phyloP scores from a whole-genome alignment of 2,797 vertebrate genomes.

The Coilia nasus region DNA sequence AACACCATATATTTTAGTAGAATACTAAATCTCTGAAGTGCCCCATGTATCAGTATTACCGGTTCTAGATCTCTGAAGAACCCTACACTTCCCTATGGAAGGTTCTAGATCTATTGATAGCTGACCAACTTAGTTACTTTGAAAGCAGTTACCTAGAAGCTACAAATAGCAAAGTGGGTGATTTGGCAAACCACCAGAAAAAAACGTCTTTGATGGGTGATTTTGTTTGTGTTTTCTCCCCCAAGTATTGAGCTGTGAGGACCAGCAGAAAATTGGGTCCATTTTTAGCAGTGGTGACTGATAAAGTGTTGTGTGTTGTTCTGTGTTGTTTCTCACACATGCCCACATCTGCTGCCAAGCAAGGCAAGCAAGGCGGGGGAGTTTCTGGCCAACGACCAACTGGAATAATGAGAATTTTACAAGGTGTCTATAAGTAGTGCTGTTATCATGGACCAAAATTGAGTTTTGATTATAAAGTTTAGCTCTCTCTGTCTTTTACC shows the following conservation, averaged over 20 bases:
- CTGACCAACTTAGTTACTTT: too few relatives aligned
- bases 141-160: too few relatives aligned
- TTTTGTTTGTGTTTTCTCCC: background rate
- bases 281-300: background rate
- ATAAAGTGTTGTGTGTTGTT: background rate
- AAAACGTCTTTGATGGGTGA: too few relatives aligned
- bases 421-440: background rate
- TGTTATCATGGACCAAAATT: background rate
- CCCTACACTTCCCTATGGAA: too few relatives aligned
- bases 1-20: too few relatives aligned
- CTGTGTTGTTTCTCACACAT: background rate
- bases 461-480: background rate
- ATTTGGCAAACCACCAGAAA: too few relatives aligned
- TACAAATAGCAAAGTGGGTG: too few relatives aligned
- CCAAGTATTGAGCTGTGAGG: background rate
- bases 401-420: constrained; percentile 5
- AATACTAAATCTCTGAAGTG: too few relatives aligned
- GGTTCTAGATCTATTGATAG: too few relatives aligned
- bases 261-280: background rate
- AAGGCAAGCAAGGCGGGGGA: background rate
- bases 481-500: background rate
- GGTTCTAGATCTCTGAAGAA: too few relatives aligned
- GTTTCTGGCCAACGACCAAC: background rate
- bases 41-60: too few relatives aligned
- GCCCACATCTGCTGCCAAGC: background rate